Evolutionary conservation across 2,797 vertebrate species (phyloP).

Genomic region (Labroides dimidiatus): DNA sequence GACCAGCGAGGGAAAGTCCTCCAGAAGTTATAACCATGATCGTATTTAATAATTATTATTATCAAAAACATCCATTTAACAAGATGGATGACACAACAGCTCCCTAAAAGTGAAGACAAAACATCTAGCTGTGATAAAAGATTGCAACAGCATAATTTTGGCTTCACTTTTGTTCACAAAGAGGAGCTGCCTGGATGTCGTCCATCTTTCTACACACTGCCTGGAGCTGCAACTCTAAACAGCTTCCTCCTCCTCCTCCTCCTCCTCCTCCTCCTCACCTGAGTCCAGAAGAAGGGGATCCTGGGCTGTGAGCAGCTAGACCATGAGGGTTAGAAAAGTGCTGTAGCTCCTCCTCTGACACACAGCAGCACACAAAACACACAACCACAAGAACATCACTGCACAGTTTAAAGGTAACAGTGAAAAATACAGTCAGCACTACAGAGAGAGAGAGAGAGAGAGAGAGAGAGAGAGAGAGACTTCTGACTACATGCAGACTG

Average conservation of each 20-base stretch:
- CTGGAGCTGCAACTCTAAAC: slow-evolving; percentile 3
- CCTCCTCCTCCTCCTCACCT: slow-evolving; percentile 79
- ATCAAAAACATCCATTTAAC: too few relatives aligned
- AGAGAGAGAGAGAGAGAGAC: too few relatives aligned
- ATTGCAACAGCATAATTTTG: too few relatives aligned
- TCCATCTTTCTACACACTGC: too few relatives aligned
- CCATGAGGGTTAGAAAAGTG: slow-evolving; percentile 89
- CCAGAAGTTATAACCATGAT: too few relatives aligned
- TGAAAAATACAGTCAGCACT: slow-evolving; percentile 31
- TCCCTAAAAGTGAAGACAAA: too few relatives aligned
- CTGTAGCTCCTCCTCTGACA: slow-evolving; percentile 87
- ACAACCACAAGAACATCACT: slow-evolving; percentile 77
- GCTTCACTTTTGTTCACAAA: too few relatives aligned
- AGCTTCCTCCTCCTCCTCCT: slow-evolving; percentile 11
- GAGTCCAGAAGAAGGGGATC: slow-evolving; percentile 82
- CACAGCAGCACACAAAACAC: slow-evolving; percentile 73
- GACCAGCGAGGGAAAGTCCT: too few relatives aligned
- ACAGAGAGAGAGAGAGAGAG: slow-evolving; percentile 34
- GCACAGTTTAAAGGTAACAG: slow-evolving; percentile 58
- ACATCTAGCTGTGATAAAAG: too few relatives aligned
- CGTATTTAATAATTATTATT: too few relatives aligned
- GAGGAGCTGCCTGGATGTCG: too few relatives aligned
- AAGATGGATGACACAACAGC: too few relatives aligned
- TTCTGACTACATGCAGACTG: slow-evolving; percentile 56
- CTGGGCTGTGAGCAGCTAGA: slow-evolving; percentile 87